phyloP scores from a whole-genome alignment of 2,888 invertebrate genomes.

The Aporophyla lueneburgensis region DNA sequence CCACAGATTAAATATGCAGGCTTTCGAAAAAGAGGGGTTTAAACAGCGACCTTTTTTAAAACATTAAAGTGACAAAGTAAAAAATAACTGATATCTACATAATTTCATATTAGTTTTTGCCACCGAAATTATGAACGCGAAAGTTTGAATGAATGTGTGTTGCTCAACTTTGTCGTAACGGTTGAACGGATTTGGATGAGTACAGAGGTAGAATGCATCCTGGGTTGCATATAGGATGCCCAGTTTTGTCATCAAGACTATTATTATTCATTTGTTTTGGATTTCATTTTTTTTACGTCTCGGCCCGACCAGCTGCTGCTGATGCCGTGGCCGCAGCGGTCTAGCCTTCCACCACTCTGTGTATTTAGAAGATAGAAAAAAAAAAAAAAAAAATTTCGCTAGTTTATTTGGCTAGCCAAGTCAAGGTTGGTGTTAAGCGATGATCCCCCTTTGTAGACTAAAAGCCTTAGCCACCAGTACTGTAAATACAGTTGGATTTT shows the following conservation, averaged over 20 bases:
- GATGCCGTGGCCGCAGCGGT: neutral
- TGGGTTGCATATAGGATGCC: slow-evolving; percentile 34
- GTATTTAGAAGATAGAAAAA: too few relatives aligned
- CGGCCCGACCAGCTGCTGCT: neutral
- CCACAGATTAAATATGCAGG: neutral
- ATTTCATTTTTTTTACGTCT: too few relatives aligned
- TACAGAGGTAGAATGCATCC: slow-evolving; percentile 39
- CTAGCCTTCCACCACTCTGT: neutral
- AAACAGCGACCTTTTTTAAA: neutral
- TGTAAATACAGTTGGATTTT: neutral
- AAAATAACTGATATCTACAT: neutral
- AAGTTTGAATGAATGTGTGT: slow-evolving; percentile 27
- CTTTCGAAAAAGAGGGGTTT: neutral
- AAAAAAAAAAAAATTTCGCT: neutral
- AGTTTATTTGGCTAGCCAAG: neutral
- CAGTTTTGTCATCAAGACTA: slow-evolving; percentile 23
- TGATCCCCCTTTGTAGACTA: neutral
- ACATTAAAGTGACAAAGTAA: neutral
- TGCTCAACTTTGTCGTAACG: slow-evolving; percentile 42
- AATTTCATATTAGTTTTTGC: neutral
- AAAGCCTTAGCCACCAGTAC: slow-evolving; percentile 1
- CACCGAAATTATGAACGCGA: slow-evolving; percentile 15
- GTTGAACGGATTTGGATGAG: slow-evolving; percentile 42
- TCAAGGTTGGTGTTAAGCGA: neutral
- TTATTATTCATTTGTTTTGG: too few relatives aligned